Evolutionary conservation across 2,797 vertebrate genomes (phyloP), one percentile per base, ranked within the genome.

Genomic region (Acipenser oxyrinchus): DNA sequence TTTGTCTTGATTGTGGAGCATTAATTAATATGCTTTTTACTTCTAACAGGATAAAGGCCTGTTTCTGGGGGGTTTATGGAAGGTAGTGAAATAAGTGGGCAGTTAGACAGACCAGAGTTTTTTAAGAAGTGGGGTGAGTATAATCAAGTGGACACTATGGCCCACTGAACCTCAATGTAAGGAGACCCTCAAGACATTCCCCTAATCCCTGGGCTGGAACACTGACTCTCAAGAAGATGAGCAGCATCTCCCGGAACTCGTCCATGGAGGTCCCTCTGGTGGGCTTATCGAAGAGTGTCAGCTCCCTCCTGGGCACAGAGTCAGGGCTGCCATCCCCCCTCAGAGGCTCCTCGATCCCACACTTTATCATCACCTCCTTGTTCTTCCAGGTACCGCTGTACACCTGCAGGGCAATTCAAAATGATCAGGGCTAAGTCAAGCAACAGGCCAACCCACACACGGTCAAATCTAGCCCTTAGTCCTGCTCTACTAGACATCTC

Each of bases 181-280:
- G 23, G 23, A 37, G 23, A 37, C 23, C 4, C 23, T 37, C 23
- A 3, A 37, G 23, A 37, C 23, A 37, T 37, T 37, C 23, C 23
- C 4, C 23, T 37, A 37, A 37, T 6, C 52, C 52, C 52, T 2
- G 0, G 49, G 18, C 13, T 13, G 6, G 18, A 71, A 48, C 12
- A 62, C 57, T 10, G 58, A 99, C 97, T 91, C 97, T 98, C 18
- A 99, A 88, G 79, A 95, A 98, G 76, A 82, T 79, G 70, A 94
- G 91, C 49, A 97, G 89, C 97, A 99, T 99, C 69, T 96, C 95
- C 75, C 90, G 91, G 78, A 99, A 99, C 79, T 99, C 97, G 0
- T 97, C 92, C 88, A 99, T 95, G 0, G 97, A 99, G 0, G 97
- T 99, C 58, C 97, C 97, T 2, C 95, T 86, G 0, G 92, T 93